Conservation (phyloP, 2,888 invertebrate species). For the Acleris sparsana region DNA sequence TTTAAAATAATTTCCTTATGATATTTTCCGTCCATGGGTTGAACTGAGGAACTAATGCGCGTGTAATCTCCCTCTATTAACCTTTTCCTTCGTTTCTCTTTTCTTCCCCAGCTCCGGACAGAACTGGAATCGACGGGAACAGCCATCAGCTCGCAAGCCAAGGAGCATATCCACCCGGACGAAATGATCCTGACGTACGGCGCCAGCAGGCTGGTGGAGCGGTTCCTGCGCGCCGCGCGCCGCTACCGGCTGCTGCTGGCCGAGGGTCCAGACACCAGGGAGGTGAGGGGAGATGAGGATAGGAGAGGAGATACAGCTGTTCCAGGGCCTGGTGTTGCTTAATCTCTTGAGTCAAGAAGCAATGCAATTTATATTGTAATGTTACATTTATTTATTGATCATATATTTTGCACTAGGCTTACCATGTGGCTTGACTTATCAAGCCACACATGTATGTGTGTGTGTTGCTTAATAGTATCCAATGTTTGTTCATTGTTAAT, state of each 20-base stretch:
- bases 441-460: no score
- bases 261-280: constrained; percentile 84
- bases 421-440: no score
- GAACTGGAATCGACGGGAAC: constrained; percentile 83
- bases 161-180: constrained; percentile 94
- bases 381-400: no score
- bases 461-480: no score
- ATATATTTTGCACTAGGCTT: no score
- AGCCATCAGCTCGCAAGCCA: constrained; percentile 92
- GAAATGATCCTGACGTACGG: constrained; percentile 95
- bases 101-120: constrained; percentile 55
- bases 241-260: constrained; percentile 94
- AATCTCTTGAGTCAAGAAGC: constrained; percentile 86
- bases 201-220: constrained; percentile 90
- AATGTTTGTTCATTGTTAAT: no score
- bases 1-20: no score
- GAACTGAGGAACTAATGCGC: no score
- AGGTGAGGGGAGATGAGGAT: constrained; percentile 44
- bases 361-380: constrained; percentile 95
- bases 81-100: no score
- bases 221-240: constrained; percentile 92
- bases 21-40: no score
- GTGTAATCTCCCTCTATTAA: no score
- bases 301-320: not conserved
- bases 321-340: not conserved